A percentile compares a stretch with the other conserved stretches of the same genome.
Conservation (phyloP, 2,113 vertebrate species). For the Lycocorax pyrrhopterus region DNA sequence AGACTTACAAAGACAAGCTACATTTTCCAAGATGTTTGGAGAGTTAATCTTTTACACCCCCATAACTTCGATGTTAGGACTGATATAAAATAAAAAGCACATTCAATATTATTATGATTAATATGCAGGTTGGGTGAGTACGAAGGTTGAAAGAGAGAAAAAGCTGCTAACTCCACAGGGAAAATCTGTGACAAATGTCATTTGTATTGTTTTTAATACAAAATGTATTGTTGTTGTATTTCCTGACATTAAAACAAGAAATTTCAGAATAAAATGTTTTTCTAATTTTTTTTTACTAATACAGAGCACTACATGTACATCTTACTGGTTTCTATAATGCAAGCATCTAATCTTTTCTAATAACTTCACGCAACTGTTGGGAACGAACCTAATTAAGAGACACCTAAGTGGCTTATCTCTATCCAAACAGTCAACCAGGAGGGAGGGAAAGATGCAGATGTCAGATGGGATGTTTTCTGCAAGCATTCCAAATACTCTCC, state of each 20-base stretch:
- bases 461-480: neutral
- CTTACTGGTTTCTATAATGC: neutral
- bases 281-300: neutral
- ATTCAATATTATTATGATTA: neutral
- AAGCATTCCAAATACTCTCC: neutral
- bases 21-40: neutral
- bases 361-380: neutral
- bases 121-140: neutral
- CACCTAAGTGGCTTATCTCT: neutral
- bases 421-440: neutral
- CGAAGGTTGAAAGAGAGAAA: neutral
- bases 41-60: neutral
- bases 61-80: neutral
- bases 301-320: neutral
- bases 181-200: neutral
- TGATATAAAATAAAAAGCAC: neutral
- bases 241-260: neutral
- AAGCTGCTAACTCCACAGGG: neutral
- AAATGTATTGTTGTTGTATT: neutral
- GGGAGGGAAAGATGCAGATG: neutral
- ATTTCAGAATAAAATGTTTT: neutral
- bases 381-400: neutral
- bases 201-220: neutral
- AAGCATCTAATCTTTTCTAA: neutral
- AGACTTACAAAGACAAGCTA: neutral